These are phyloP conservation scores for Pseudois nayaur DNA, from an alignment of 2,113 vertebrate species.

Conservation along the genomic window DNA sequence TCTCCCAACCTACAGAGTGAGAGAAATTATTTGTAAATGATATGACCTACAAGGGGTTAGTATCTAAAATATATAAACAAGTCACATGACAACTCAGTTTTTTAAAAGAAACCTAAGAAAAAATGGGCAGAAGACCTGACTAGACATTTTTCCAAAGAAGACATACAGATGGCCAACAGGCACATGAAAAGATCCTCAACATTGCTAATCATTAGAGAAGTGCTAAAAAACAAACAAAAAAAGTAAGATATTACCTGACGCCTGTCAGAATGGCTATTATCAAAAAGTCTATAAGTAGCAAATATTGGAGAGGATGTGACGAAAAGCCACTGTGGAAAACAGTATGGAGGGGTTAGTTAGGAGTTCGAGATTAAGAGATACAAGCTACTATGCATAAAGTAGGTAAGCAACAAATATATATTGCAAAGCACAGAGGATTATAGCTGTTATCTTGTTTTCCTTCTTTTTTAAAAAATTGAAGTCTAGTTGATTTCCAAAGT, in stretches of 20 bases:
- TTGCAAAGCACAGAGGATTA: neutral
- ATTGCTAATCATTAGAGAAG: neutral
- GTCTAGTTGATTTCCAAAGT: neutral
- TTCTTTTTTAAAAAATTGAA: neutral
- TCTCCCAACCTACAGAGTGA: neutral
- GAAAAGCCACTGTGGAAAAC: neutral
- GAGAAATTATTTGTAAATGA: neutral
- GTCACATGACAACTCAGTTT: neutral
- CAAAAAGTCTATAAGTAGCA: neutral
- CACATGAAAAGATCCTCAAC: neutral
- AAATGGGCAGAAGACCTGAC: neutral
- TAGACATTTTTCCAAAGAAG: neutral
- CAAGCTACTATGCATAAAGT: neutral
- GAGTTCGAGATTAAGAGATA: neutral
- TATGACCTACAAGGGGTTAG: neutral
- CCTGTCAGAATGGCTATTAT: neutral
- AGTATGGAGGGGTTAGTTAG: neutral
- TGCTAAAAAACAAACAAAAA: neutral
- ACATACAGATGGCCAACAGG: neutral
- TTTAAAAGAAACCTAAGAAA: neutral
- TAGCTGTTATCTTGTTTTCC: neutral
- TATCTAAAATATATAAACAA: neutral
- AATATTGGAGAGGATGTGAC: neutral
- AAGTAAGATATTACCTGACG: neutral
- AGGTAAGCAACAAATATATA: neutral